Percentiles rank a stretch among this genome's conserved stretches.
Evolutionary conservation across 92 coral and sea anemone genomes (phyloP).

Genomic region (Zoanthus solanderi): DNA sequence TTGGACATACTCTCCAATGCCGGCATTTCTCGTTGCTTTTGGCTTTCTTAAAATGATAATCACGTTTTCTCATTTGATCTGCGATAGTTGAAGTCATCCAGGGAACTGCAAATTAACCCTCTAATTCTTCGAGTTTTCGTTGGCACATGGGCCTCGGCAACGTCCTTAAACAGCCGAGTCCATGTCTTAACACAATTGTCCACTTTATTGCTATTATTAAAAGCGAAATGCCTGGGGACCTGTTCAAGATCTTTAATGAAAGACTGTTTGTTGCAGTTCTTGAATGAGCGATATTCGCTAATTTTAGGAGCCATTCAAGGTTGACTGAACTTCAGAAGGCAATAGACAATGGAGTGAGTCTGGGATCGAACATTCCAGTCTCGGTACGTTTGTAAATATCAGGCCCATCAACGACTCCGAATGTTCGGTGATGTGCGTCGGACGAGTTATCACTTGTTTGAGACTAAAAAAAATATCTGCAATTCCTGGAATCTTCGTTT

Average conservation of each 20-base stretch:
- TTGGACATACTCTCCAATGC: constrained; percentile 25
- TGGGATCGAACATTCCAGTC: constrained; percentile 46
- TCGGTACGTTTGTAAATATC: constrained; percentile 45
- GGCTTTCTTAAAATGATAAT: constrained; percentile 46
- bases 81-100: constrained; percentile 50
- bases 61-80: constrained; percentile 43
- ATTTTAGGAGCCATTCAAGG: constrained; percentile 39
- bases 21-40: constrained; percentile 19
- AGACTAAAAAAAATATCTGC: neutral
- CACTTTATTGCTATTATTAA: constrained; percentile 29
- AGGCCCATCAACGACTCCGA: constrained; percentile 22
- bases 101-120: constrained; percentile 26
- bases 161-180: constrained; percentile 55
- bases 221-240: constrained; percentile 60
- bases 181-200: constrained; percentile 59
- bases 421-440: neutral
- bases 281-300: constrained; percentile 58
- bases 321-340: constrained; percentile 51
- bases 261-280: constrained; percentile 52
- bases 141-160: constrained; percentile 60
- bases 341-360: constrained; percentile 56
- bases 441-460: neutral
- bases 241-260: constrained; percentile 53
- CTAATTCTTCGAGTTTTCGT: constrained; percentile 55
- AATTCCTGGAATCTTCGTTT: constrained; percentile 16